A percentile compares a stretch with the other conserved stretches of the same genome.
phyloP scores from a whole-genome alignment of 2,797 vertebrate genomes.

The Crocidura indochinensis region DNA sequence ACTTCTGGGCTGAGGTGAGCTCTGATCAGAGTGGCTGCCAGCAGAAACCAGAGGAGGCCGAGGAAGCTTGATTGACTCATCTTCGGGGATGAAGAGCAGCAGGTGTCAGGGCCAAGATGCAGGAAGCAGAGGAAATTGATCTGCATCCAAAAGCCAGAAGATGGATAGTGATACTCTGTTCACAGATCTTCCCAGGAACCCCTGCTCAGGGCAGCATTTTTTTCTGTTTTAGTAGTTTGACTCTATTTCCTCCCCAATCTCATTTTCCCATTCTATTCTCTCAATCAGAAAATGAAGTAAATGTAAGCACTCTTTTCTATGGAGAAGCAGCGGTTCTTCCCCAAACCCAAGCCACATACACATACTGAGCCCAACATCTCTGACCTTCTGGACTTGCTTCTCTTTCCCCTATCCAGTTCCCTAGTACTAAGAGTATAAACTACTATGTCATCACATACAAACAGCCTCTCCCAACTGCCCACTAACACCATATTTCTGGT shows the following conservation, averaged over 20 bases:
- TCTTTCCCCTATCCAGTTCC: too few species aligned
- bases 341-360: too few species aligned
- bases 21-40: conserved; percentile 39
- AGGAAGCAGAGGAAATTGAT: too few species aligned
- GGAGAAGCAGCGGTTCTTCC: not conserved
- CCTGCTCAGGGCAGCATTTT: too few species aligned
- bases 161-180: not conserved
- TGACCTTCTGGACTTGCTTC: too few species aligned
- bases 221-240: too few species aligned
- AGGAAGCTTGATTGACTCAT: conserved; percentile 47
- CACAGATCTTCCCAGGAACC: not conserved
- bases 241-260: too few species aligned
- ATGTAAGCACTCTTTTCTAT: not conserved
- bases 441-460: too few species aligned
- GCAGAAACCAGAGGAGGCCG: conserved; percentile 67
- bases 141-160: not conserved
- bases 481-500: too few species aligned
- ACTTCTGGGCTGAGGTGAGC: conserved; percentile 72
- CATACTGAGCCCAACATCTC: too few species aligned
- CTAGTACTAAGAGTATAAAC: too few species aligned
- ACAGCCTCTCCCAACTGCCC: too few species aligned
- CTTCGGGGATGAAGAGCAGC: not conserved
- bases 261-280: not conserved
- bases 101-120: not conserved
- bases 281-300: not conserved